A percentile compares a stretch with the other conserved stretches of the same genome.
Evolutionary conservation across 2,797 vertebrate species (phyloP).

Genomic region (Salarias fasciatus): DNA sequence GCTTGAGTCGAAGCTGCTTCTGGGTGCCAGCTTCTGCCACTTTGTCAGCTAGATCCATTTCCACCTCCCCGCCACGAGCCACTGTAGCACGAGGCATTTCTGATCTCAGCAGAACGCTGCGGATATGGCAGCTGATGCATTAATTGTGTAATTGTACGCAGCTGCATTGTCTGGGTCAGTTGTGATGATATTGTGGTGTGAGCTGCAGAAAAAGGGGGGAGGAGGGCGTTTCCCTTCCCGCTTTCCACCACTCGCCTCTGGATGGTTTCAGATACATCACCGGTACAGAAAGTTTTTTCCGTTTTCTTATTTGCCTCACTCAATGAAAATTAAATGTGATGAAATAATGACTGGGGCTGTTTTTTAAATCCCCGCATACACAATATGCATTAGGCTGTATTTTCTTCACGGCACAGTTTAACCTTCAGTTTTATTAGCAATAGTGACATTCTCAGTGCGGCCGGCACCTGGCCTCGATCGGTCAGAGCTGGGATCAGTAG

Average conservation of each 20-base stretch:
- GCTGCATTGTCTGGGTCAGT: conserved; percentile 71
- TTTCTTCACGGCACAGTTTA: no score
- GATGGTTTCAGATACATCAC: conserved; percentile 46
- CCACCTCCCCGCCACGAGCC: conserved; percentile 62
- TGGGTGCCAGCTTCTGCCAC: conserved; percentile 63
- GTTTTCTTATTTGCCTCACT: conserved; percentile 3
- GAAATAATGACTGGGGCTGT: conserved; percentile 18
- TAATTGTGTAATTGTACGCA: conserved; percentile 75
- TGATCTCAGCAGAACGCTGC: conserved; percentile 62
- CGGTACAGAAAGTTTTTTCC: neutral
- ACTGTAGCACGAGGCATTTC: conserved; percentile 53
- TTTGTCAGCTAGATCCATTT: conserved; percentile 66
- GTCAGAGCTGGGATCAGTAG: conserved; percentile 46
- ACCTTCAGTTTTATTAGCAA: conserved; percentile 24
- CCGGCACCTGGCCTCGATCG: conserved; percentile 30
- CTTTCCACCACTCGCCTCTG: conserved; percentile 55
- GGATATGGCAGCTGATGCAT: conserved; percentile 68
- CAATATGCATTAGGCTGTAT: neutral
- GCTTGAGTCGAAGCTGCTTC: conserved; percentile 57
- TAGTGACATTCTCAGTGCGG: conserved; percentile 32
- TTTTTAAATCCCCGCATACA: neutral
- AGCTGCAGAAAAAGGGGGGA: conserved; percentile 32
- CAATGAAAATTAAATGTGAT: conserved; percentile 34
- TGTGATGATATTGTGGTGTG: conserved; percentile 50
- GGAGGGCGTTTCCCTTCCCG: conserved; percentile 23